phyloP scores from a whole-genome alignment of 2,888 invertebrate genomes.

The Heliconius erato region DNA sequence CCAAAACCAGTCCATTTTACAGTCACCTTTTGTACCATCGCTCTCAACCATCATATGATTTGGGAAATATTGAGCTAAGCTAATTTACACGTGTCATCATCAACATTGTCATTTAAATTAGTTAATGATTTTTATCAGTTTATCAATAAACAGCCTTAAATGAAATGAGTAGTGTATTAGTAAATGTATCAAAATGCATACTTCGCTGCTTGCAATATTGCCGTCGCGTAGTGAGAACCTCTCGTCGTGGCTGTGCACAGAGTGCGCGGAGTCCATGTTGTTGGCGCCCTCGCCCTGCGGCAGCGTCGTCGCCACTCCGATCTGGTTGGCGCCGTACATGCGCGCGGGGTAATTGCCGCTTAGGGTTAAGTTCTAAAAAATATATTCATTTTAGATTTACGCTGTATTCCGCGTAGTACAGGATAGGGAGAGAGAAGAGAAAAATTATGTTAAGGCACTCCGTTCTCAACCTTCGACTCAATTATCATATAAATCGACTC shows the following conservation, averaged over 20 bases:
- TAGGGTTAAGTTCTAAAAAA: constrained; percentile 68
- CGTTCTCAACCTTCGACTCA: no score
- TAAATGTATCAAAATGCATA: constrained; percentile 27
- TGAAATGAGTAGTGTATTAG: neutral
- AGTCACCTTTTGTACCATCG: no score
- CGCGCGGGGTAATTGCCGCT: constrained; percentile 71
- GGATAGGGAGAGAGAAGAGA: no score
- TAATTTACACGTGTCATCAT: neutral
- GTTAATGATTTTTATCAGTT: no score
- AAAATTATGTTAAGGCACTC: no score
- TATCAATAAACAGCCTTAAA: neutral
- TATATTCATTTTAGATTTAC: constrained; percentile 3
- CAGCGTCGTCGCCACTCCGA: constrained; percentile 81
- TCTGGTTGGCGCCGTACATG: constrained; percentile 80
- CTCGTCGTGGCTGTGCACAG: constrained; percentile 74
- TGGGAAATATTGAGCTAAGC: neutral
- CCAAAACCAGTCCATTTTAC: no score
- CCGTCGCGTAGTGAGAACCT: constrained; percentile 63
- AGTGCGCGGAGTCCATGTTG: constrained; percentile 66
- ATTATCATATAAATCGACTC: no score
- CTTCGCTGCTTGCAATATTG: constrained; percentile 56
- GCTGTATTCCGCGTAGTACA: neutral
- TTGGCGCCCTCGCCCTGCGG: constrained; percentile 69
- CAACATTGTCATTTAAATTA: no score
- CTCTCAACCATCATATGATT: neutral